Evolutionary conservation across 2,113 vertebrate genomes (phyloP), one percentile per base, ranked within the genome.

Genomic region (Struthidea cinerea): DNA sequence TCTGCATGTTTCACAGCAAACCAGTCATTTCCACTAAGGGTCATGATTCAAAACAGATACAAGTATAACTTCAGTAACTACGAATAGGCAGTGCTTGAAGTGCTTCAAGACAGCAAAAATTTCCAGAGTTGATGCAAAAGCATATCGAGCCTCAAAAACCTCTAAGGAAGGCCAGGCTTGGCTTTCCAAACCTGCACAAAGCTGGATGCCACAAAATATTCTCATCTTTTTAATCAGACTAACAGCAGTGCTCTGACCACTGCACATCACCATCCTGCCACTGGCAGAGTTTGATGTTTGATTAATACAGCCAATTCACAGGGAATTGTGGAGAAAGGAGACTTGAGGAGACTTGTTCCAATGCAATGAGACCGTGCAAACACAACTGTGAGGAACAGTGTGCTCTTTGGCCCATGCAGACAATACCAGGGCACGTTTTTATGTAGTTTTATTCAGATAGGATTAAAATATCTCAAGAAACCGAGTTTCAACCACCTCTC

Each of bases 381-480:
- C 87, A 94, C 59, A 93, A 95, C 93, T 52, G 76, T 35, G 87
- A 94, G 86, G 76, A 95, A 94, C 95, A 96, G 75, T 64, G 86
- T 49, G 35, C 94, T 93, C 86, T 86, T 78, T 92, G 95, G 95
- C 89, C 94, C 94, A 71, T 41, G 65, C 60, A 92, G 86, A 94
- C 89, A 91, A 94, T 70, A 93, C 47, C 68, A 90, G 69, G 85
- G 65, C 80, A 95, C 19, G 16, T 90, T 96, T 95, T 88, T 64
- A 84, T 81, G 90, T 92, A 84, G 74, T 92, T 96, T 93, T 94
- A 76, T 93, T 95, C 88, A 90, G 90, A 90, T 94, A 89, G 94
- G 90, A 96, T 96, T 96, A 95, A 96, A 95, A 94, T 90, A 89
- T 92, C 90, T 87, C 85, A 81, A 93, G 76, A 89, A 92, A 90